Evolutionary conservation across 2,797 vertebrate species (phyloP), one percentile per base, ranked within the genome.

Genomic region (Craterocephalus amniculus): DNA sequence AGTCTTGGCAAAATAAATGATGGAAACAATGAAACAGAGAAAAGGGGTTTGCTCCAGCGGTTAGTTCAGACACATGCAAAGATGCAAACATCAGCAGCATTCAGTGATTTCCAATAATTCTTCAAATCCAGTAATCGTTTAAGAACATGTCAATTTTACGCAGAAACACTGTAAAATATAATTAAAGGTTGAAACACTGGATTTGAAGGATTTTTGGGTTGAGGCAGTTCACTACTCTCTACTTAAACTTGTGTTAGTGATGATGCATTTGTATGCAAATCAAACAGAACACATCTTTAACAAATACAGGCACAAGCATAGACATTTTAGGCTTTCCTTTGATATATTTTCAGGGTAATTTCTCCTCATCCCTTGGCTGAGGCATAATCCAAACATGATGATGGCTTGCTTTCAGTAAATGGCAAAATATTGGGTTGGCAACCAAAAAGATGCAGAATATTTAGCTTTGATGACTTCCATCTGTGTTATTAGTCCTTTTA

Each of bases 11-110:
- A 74, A 31, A 66, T 49, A 80, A 64, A 79, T 57, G 55, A 84
- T 67, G 58, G 58, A 34, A 81, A 63, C 27, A 64, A 40, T 59
- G 63, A 71, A 9, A 68, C 8, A 13, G 60, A 12, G 26, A 67
- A 70, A 65, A 48, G 78, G 59, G 81, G 80, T 78, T 88, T 80
- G 80, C 79, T 77, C 66, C 63, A 84, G 76, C 78, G 63, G 83
- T 89, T 92, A 90, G 85, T 90, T 76, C 77, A 63, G 14, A 81
- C 58, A 85, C 90, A 91, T 91, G 93, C 92, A 63, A 84, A 69
- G 70, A 89, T 87, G 86, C 91, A 90, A 79, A 71, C 57, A 72
- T 35, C 22, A 73, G 70, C 61, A 78, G 60, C 63, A 58, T 76
- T 83, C 57, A 29, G 16, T 14, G 59, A 56, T 79, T 70, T 56